Evolutionary conservation across 1,140 invertebrate species (phyloP).

Genomic region (Battus philenor): DNA sequence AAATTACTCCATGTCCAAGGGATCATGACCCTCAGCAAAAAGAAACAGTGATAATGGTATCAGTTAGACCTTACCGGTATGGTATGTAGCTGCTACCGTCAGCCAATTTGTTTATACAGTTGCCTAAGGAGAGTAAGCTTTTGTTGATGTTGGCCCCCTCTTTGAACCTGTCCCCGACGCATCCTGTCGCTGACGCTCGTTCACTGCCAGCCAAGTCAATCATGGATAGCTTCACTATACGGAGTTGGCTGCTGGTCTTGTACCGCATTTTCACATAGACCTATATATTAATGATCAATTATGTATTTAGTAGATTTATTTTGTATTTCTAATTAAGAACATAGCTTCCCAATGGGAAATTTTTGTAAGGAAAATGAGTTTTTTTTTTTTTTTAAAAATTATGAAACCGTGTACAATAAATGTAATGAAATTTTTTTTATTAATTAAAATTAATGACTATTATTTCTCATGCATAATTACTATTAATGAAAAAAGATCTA

Average conservation of each 20-base stretch:
- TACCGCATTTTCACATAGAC: slow-evolving; percentile 82
- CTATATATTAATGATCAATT: slow-evolving; percentile 30
- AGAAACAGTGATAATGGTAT: not conserved
- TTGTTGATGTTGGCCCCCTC: slow-evolving; percentile 98
- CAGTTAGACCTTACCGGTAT: slow-evolving; percentile 75
- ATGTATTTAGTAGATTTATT: too few relatives aligned
- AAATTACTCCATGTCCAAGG: too few relatives aligned
- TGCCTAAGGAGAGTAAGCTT: slow-evolving; percentile 93
- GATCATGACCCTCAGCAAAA: too few relatives aligned
- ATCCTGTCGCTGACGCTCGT: slow-evolving; percentile 89
- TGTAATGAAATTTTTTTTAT: too few relatives aligned
- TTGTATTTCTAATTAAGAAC: too few relatives aligned
- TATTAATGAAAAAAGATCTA: too few relatives aligned
- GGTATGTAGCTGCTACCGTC: slow-evolving; percentile 89
- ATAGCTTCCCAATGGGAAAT: too few relatives aligned
- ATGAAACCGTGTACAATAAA: too few relatives aligned
- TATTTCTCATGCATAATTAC: too few relatives aligned
- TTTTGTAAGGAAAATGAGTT: too few relatives aligned
- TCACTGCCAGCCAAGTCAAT: slow-evolving; percentile 97
- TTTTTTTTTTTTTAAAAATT: too few relatives aligned
- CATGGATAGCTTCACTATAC: slow-evolving; percentile 91
- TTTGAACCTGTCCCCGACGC: slow-evolving; percentile 86
- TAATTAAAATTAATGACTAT: too few relatives aligned
- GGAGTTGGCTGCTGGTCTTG: slow-evolving; percentile 77
- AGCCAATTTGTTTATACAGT: slow-evolving; percentile 95